These are phyloP conservation scores for Malurus alboscapulatus DNA, from an alignment of 2,113 vertebrate genomes.

Conservation along the genomic window DNA sequence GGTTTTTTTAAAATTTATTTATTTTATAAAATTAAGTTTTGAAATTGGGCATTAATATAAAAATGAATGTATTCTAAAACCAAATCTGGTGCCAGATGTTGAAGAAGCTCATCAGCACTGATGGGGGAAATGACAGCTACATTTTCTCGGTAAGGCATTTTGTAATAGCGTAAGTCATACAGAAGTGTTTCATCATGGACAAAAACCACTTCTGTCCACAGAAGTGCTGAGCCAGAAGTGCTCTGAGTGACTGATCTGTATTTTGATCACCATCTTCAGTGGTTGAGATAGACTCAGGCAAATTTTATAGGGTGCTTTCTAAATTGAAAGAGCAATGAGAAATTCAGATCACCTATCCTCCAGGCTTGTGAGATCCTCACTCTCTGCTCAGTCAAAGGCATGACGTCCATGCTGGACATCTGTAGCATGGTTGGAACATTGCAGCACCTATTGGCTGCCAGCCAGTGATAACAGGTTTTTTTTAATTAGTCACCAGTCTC, in stretches of 20 bases:
- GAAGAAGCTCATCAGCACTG: not conserved
- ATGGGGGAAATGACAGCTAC: not conserved
- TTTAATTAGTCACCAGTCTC: not conserved
- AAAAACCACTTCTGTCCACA: not conserved
- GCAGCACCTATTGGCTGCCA: accelerated
- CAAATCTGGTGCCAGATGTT: not conserved
- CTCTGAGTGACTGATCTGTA: not conserved
- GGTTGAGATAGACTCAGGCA: not conserved
- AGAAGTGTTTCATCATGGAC: not conserved
- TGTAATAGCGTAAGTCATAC: not conserved
- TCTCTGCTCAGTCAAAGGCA: not conserved
- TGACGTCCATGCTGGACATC: not conserved
- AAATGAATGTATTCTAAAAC: not conserved
- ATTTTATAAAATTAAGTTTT: not conserved
- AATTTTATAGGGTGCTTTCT: not conserved
- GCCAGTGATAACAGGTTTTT: not conserved
- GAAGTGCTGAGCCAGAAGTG: not conserved
- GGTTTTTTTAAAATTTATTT: not conserved
- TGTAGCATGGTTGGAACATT: not conserved
- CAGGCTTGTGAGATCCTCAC: not conserved
- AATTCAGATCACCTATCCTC: not conserved
- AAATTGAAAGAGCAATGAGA: not conserved
- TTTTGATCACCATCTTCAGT: not conserved
- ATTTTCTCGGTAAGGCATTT: not conserved
- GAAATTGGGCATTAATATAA: not conserved